Conservation (phyloP, 1,140 invertebrate genomes). For the Rhyacophila brunnea region DNA sequence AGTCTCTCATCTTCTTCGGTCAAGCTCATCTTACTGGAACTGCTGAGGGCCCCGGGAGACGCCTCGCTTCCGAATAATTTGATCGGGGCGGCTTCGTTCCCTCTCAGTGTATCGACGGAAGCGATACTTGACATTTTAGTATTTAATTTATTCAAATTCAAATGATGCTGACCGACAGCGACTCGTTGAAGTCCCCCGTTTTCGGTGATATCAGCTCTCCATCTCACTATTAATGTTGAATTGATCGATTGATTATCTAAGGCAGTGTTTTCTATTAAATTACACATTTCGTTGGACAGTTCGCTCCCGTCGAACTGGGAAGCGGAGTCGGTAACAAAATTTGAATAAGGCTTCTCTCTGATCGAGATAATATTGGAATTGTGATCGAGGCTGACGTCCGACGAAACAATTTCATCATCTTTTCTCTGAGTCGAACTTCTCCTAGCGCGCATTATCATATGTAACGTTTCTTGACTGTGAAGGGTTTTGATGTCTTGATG, state of each 20-base stretch:
- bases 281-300: conserved; percentile 1
- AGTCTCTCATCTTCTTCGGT: conserved; percentile 43
- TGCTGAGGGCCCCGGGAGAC: neutral
- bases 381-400: conserved; percentile 41
- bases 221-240: conserved; percentile 55
- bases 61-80: conserved; percentile 22
- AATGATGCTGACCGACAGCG: conserved; percentile 53
- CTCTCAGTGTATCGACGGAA: neutral
- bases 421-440: conserved; percentile 39
- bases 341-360: conserved; percentile 43
- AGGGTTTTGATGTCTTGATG: conserved; percentile 38
- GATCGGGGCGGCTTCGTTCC: conserved; percentile 3
- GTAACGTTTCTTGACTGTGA: conserved; percentile 44
- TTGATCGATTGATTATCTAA: conserved; percentile 40
- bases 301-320: conserved; percentile 39
- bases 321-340: conserved; percentile 44
- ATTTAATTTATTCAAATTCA: conserved; percentile 50
- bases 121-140: conserved; percentile 39
- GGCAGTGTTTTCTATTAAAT: conserved; percentile 3
- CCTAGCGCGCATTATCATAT: conserved; percentile 44
- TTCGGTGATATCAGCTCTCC: conserved; percentile 50
- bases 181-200: conserved; percentile 42
- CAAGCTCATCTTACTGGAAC: neutral
- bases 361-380: conserved; percentile 31
- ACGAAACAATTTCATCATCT: conserved; percentile 41